A percentile compares a stretch with the other conserved stretches of the same genome.
Evolutionary conservation across 2,888 invertebrate genomes (phyloP).

Genomic region (Eupithecia dodoneata): DNA sequence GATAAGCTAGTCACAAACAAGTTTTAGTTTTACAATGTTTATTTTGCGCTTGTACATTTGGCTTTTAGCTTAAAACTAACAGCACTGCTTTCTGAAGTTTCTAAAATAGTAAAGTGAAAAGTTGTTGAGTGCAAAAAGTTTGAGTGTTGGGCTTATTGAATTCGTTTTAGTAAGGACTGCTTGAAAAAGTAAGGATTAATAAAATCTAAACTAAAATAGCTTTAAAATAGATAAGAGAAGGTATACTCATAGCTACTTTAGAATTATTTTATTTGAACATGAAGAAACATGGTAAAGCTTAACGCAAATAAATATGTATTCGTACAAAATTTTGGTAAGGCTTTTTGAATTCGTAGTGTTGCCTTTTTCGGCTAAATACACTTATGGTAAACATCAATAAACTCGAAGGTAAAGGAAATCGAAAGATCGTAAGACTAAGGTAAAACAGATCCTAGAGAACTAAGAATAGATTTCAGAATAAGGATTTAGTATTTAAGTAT

Average conservation of each 20-base stretch:
- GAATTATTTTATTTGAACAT: no score
- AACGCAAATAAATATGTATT: neutral
- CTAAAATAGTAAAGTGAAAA: neutral
- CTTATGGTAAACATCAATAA: neutral
- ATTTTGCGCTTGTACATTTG: constrained; percentile 53
- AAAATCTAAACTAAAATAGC: neutral
- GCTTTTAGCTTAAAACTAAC: constrained; percentile 52
- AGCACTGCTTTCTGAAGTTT: constrained; percentile 16
- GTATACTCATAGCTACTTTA: neutral
- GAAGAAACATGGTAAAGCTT: no score
- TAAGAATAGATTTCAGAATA: constrained; percentile 17
- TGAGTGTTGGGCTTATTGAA: neutral
- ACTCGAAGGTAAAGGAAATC: neutral
- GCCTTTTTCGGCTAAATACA: neutral
- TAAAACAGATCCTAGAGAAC: neutral
- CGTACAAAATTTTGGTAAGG: neutral
- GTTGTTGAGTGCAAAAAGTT: neutral
- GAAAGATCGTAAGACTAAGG: neutral
- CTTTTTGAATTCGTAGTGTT: neutral
- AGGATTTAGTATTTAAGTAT: no score
- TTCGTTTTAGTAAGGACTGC: neutral
- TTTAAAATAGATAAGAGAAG: neutral
- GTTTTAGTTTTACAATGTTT: constrained; percentile 48
- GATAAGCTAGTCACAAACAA: constrained; percentile 55
- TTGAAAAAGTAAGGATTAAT: neutral